Percentiles rank a stretch among this genome's conserved stretches.
phyloP scores from a whole-genome alignment of 1,140 invertebrate genomes.

The Leptopilina boulardi region DNA sequence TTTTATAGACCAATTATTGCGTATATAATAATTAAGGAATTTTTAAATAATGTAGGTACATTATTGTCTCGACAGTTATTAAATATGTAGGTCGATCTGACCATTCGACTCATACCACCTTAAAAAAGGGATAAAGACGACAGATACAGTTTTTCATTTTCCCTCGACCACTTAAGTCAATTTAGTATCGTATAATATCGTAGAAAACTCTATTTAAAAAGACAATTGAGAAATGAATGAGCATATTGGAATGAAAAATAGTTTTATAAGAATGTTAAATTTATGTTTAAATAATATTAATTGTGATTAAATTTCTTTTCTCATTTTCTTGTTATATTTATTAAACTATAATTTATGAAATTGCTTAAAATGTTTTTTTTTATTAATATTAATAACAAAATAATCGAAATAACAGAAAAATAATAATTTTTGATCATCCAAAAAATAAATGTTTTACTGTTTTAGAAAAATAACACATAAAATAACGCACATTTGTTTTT shows the following conservation, averaged over 20 bases:
- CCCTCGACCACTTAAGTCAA: slow-evolving; percentile 10
- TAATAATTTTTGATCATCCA: too few species aligned
- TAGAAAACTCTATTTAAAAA: not conserved
- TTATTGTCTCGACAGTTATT: not conserved
- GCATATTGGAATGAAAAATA: not conserved
- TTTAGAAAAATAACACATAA: too few species aligned
- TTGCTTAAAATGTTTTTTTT: too few species aligned
- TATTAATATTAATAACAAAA: too few species aligned
- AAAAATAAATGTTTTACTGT: too few species aligned
- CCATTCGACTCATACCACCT: not conserved
- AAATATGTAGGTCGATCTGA: slow-evolving; percentile 19
- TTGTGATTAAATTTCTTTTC: not conserved
- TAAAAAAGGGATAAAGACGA: slow-evolving; percentile 4
- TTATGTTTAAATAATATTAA: not conserved
- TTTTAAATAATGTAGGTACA: not conserved
- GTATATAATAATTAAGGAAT: not conserved
- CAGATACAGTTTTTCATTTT: slow-evolving; percentile 27
- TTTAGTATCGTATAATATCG: slow-evolving; percentile 5
- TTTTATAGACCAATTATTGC: too few species aligned
- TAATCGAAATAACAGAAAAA: too few species aligned
- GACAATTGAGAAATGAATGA: slow-evolving; percentile 1
- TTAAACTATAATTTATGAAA: too few species aligned
- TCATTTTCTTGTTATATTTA: not conserved
- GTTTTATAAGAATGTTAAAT: not conserved
- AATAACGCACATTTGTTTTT: too few species aligned